Base-by-base conservation (phyloP, 2,797 vertebrate genomes). In the Sebastes minor region DNA sequence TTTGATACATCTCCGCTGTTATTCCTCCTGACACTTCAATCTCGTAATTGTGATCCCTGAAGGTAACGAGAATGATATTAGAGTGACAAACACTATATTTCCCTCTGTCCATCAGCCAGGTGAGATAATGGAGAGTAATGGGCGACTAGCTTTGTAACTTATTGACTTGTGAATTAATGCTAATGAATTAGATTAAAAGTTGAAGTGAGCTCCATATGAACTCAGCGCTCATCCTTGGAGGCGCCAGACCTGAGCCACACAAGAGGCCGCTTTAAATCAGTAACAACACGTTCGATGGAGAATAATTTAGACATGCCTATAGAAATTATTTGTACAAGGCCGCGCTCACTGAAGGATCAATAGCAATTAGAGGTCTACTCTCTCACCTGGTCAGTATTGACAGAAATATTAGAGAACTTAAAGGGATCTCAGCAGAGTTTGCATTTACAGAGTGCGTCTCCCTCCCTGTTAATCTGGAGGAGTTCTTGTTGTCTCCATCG, bases 61-160 rank as follows among this genome's bases (percentile, higher is more conserved):
- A 87, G 83, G 89, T 86, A 87, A 80, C 23, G 49, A 61, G 82
- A 86, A 87, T 76, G 65, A 89, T 93, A 92, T 94, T 92, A 91
- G 72, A 70, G 82, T 92, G 92, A 91, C 92, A 93, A 89, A 91
- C 81, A 76, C 71, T 53, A 90, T 90, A 82, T 88, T 87, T 86
- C 78, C 74, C 32, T 63, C 74, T 84, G 90, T 90, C 91, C 63
- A 87, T 94, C 94, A 93, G 78, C 65, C 76, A 80, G 80, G 82
- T 86, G 83, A 86, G 86, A 74, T 93, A 92, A 94, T 92, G 82
- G 85, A 93, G 91, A 95, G 81, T 93, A 93, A 94, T 94, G 93
- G 49, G 80, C 38, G 75, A 81, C 82, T 88, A 78, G 64, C 64
- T 89, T 77, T 82, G 80, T 64, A 86, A 90, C 86, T 92, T 93